Evolutionary conservation across 2,888 invertebrate species (phyloP).

Genomic region (Muschampia staudingeri): DNA sequence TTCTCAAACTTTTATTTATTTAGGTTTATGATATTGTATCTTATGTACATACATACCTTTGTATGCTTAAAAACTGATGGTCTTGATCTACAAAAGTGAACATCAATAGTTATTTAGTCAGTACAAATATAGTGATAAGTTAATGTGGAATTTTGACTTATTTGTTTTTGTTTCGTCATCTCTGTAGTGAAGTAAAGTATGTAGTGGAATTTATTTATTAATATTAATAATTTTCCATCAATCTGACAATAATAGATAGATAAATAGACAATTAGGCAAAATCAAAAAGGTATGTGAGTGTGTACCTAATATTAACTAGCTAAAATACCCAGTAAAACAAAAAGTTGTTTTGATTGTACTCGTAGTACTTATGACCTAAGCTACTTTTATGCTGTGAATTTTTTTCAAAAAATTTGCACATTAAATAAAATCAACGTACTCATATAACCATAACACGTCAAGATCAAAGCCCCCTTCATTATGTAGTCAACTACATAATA

Average conservation of each 20-base stretch:
- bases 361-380: too few relatives aligned
- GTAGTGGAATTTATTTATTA: background rate
- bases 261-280: too few relatives aligned
- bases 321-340: too few relatives aligned
- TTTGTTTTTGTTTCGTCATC: background rate
- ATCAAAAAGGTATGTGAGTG: too few relatives aligned
- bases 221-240: background rate
- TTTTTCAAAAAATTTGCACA: too few relatives aligned
- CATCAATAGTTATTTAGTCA: background rate
- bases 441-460: background rate
- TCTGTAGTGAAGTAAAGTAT: background rate
- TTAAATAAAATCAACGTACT: background rate
- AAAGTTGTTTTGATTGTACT: too few relatives aligned
- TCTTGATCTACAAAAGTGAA: background rate
- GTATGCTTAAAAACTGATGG: background rate
- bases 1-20: too few relatives aligned
- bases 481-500: background rate
- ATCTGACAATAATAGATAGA: too few relatives aligned
- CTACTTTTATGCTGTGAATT: background rate
- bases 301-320: too few relatives aligned
- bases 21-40: too few relatives aligned
- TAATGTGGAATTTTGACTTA: conserved; percentile 1
- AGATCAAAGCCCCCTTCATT: background rate
- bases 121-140: background rate
- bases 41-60: too few relatives aligned